Evolutionary conservation across 2,888 invertebrate species (phyloP), one percentile per base, ranked within the genome.

Genomic region (Pharmacophagus antenor): DNA sequence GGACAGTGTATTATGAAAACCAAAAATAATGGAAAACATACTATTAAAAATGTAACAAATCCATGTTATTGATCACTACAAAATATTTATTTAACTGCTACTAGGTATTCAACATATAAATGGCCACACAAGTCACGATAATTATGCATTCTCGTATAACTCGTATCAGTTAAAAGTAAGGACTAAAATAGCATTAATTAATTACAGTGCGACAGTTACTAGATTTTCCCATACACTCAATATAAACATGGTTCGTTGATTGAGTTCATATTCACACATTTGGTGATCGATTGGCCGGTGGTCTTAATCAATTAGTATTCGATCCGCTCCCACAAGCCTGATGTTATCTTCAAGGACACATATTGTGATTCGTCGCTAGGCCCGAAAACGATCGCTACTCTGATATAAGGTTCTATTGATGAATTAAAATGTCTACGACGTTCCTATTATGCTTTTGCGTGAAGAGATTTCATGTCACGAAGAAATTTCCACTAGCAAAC

Each of bases 321-420:
- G 73, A 80, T 80, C 67, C 82, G 76, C 70, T 70, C 67, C 65
- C 76, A 63, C 69, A 70, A 67, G 63, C 65, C 65, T 70, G 85
- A 82, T 86, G 72, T 69, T 79, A 84, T 82, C 84, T 67, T 69
- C 88, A 89, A 89, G 88, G 89, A 79, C 86, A 80, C 72, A 76
- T 74, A 83, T 84, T 84, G 84, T 85, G 80, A 85, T 84, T 85
- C 83, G 83, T 75, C 73, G 77, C 76, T 73, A 71, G 71, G 75
- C 76, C 83, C 80, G 83, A 85, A 87, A 85, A 86, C 83, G 89
- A 90, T 88, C 80, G 76, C 65, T 68, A 64, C 65, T 63, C 63
- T 72, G 88, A 87, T 87, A 85, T 67, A 68, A 66, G 65, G 56
- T 63, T 68, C 79, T 73, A 83, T 80, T 76, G 79, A 73, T 79